A percentile compares a stretch with the other conserved stretches of the same genome.
Evolutionary conservation across 2,797 vertebrate species (phyloP).

Genomic region (Pampus argenteus): DNA sequence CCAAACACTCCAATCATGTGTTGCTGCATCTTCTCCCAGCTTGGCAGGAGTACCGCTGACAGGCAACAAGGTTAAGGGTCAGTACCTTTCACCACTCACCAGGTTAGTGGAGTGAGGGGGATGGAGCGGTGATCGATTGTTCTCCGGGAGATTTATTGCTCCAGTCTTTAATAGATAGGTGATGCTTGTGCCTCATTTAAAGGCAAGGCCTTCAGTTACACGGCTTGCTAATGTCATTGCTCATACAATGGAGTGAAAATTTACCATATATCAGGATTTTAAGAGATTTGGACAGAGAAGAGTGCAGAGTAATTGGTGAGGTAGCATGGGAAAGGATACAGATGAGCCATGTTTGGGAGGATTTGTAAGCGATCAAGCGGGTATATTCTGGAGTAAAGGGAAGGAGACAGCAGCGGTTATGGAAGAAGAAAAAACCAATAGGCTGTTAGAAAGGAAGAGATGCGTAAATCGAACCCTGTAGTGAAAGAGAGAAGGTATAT

Average conservation of each 20-base stretch:
- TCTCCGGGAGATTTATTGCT: conserved; percentile 60
- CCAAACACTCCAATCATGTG: conserved; percentile 37
- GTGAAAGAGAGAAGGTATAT: background rate
- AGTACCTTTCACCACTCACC: conserved; percentile 48
- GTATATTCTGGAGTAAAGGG: background rate
- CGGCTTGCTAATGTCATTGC: conserved; percentile 11
- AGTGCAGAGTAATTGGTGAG: conserved; percentile 18
- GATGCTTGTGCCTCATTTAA: conserved; percentile 52
- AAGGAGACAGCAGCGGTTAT: background rate
- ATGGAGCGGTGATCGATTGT: conserved; percentile 64
- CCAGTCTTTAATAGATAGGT: conserved; percentile 40
- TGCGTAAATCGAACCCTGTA: conserved; percentile 10
- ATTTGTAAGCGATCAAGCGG: conserved; percentile 20
- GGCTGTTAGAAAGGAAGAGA: conserved; percentile 20
- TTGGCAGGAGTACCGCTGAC: conserved; percentile 40
- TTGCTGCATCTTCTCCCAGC: conserved; percentile 38
- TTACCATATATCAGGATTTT: conserved; percentile 24
- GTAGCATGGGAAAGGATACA: conserved; percentile 16
- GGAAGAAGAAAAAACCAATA: background rate
- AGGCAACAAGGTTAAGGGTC: conserved; percentile 64
- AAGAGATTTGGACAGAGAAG: conserved; percentile 25
- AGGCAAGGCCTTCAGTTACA: conserved; percentile 21
- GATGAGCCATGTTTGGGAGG: conserved; percentile 16
- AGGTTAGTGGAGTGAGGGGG: conserved; percentile 46
- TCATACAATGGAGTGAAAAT: conserved; percentile 9